phyloP scores from a whole-genome alignment of 2,888 invertebrate genomes.

The Cephonodes hylas region DNA sequence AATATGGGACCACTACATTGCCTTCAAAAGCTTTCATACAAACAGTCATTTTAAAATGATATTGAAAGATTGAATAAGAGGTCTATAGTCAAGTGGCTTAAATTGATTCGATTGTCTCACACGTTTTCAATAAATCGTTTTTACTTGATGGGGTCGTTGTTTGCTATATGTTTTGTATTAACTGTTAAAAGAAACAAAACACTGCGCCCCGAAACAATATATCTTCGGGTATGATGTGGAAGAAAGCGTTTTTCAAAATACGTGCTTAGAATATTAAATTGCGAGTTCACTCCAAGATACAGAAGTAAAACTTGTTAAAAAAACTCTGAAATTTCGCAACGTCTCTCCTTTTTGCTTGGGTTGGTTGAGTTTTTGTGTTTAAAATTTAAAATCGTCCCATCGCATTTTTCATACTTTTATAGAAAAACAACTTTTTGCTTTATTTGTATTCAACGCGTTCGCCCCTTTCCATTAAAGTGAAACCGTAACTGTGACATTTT shows the following conservation, averaged over 20 bases:
- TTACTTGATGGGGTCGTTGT: not conserved
- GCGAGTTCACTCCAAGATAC: not conserved
- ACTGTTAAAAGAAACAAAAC: not conserved
- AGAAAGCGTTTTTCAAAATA: not conserved
- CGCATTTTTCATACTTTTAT: constrained; percentile 2
- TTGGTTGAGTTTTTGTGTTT: not conserved
- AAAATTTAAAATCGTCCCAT: not conserved
- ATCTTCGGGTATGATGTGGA: not conserved
- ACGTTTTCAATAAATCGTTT: not conserved
- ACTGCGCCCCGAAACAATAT: not conserved
- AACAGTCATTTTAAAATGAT: not conserved
- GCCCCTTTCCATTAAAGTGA: constrained; percentile 21
- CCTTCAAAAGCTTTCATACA: not conserved
- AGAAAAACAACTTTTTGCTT: constrained; percentile 13
- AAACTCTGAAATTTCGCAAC: not conserved
- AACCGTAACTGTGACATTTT: constrained; percentile 25
- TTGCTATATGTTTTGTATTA: not conserved
- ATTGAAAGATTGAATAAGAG: not conserved
- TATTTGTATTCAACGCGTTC: constrained; percentile 23
- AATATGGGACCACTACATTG: no score
- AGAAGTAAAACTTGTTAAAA: not conserved
- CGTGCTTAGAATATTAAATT: not conserved
- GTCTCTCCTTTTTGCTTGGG: not conserved
- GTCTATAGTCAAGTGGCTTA: constrained; percentile 1
- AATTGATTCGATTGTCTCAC: constrained; percentile 1